phyloP scores from a whole-genome alignment of 2,888 invertebrate genomes.

The Troides aeacus region DNA sequence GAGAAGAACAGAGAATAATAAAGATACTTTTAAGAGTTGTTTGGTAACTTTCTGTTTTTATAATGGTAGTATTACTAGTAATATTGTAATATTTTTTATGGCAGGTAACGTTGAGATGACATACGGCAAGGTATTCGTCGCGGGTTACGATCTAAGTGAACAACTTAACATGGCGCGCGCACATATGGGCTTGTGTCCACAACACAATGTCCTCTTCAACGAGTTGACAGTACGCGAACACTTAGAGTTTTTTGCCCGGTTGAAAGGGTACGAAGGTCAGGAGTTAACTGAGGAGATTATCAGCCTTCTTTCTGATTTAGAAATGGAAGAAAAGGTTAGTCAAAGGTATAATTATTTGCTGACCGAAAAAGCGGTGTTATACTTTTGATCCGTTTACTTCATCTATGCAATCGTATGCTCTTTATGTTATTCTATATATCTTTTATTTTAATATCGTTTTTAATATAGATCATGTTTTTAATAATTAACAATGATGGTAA shows the following conservation, averaged over 20 bases:
- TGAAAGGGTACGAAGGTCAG: slow-evolving; percentile 81
- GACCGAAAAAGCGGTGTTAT: no score
- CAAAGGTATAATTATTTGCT: background rate
- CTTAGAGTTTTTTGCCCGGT: slow-evolving; percentile 87
- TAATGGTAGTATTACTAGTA: no score
- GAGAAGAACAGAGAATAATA: no score
- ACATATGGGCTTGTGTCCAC: slow-evolving; percentile 90
- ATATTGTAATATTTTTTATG: background rate
- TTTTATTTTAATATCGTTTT: no score
- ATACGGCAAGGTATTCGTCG: slow-evolving; percentile 84
- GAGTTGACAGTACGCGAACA: slow-evolving; percentile 91
- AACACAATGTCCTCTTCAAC: slow-evolving; percentile 91
- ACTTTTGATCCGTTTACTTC: no score
- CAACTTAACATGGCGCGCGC: slow-evolving; percentile 83
- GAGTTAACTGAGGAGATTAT: slow-evolving; percentile 81
- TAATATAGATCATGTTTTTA: no score
- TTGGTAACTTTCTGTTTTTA: no score
- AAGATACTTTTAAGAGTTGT: no score
- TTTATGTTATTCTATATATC: no score
- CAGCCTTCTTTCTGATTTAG: slow-evolving; percentile 82
- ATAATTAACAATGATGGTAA: no score
- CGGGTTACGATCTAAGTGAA: slow-evolving; percentile 84
- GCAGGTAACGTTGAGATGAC: slow-evolving; percentile 83
- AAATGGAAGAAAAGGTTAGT: slow-evolving; percentile 82
- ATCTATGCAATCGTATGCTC: no score